Conservation (phyloP, 2,797 vertebrate genomes). For the Muscicapa striata region DNA sequence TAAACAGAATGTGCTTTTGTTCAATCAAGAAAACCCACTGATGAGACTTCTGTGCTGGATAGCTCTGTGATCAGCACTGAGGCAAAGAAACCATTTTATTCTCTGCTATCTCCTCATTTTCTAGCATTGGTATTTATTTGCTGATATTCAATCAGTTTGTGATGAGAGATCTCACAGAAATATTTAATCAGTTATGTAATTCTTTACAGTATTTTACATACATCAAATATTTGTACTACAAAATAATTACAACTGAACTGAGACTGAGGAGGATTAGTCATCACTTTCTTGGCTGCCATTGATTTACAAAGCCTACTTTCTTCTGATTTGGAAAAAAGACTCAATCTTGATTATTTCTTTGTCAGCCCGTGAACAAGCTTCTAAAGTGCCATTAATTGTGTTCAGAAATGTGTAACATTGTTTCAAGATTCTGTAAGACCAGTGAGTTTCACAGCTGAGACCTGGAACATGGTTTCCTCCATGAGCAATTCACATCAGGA, state of each 20-base stretch:
- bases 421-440: background rate
- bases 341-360: background rate
- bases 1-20: background rate
- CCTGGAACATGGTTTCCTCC: background rate
- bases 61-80: background rate
- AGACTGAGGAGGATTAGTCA: background rate
- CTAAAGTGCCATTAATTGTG: background rate
- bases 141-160: background rate
- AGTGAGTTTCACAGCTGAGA: background rate
- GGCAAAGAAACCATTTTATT: background rate
- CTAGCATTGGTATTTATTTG: background rate
- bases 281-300: background rate
- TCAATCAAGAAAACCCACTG: background rate
- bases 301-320: background rate
- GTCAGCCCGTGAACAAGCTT: background rate
- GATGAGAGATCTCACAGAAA: background rate
- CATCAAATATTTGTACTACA: background rate
- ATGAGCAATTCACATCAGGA: background rate
- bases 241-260: background rate
- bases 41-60: background rate
- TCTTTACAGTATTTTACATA: background rate
- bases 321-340: background rate
- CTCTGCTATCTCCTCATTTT: background rate
- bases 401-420: background rate
- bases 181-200: background rate